These are phyloP conservation scores for Willisornis vidua DNA, from an alignment of 2,113 vertebrate species.

Conservation along the genomic window DNA sequence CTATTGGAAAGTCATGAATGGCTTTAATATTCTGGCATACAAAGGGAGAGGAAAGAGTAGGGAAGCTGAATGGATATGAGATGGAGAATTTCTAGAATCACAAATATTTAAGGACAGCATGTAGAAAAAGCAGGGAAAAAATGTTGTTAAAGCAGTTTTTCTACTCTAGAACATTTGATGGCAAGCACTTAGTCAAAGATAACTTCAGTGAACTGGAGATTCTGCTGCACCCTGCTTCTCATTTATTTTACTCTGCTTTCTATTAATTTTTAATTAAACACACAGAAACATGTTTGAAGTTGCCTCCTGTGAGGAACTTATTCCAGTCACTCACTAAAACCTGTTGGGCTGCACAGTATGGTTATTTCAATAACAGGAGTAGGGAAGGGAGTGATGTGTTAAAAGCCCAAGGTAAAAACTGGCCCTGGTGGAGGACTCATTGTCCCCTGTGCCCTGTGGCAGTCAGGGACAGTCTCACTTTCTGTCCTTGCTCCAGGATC, in stretches of 20 bases:
- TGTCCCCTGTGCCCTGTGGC: not conserved
- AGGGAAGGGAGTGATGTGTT: not conserved
- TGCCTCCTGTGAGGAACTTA: not conserved
- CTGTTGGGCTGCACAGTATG: not conserved
- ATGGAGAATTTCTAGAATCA: not conserved
- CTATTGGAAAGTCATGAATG: not conserved
- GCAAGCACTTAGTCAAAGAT: not conserved
- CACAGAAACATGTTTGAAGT: not conserved
- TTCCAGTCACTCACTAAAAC: not conserved
- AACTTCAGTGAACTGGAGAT: not conserved
- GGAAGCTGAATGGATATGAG: not conserved
- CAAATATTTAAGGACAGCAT: not conserved
- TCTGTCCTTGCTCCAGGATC: not conserved
- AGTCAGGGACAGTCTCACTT: not conserved
- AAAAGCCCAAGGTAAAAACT: not conserved
- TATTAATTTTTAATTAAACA: not conserved
- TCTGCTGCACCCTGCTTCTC: not conserved
- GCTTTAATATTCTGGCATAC: not conserved
- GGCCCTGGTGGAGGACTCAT: not conserved
- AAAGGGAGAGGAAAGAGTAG: not conserved
- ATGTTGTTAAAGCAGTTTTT: not conserved
- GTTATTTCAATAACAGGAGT: not conserved
- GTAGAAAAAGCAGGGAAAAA: rapidly evolving
- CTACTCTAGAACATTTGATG: not conserved
- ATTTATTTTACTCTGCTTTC: not conserved